Evolutionary conservation across 2,888 invertebrate species (phyloP), one percentile per base, ranked within the genome.

Genomic region (Eucera pruinosa): DNA sequence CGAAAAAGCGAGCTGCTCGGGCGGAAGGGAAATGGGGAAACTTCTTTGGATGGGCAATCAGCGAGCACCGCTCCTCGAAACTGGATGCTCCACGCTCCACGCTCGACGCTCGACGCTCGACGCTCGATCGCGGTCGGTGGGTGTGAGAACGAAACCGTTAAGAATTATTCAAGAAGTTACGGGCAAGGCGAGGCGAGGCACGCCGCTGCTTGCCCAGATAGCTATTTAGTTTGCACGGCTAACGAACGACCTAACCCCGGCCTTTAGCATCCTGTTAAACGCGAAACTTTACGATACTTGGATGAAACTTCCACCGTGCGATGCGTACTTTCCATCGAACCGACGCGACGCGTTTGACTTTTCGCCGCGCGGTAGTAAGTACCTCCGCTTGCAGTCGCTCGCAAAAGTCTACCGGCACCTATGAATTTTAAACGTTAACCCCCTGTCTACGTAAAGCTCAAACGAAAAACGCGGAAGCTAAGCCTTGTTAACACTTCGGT

Each of bases 141-240:
- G 84, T 85, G 84, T 85, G 83, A 83, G 85, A 85, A 78, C 76
- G 78, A 71, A 82, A 81, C 83, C 71, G 74, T 74, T 71, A 71
- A 74, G 74, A 57, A 84, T 83, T 74, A 83, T 81, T 79, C 61
- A 74, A 81, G 73, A 77, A 78, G 76, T 65, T 54, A 54, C 33
- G 27, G 69, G 70, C 43, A 52, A 60, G 43, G n/a, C 23, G 7
- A 41, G 41, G 43, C 15, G 18, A 36, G 36, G 48, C 18, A 18
- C 23, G 15, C 18, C 47, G 45, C 20, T 27, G 43, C 18, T 27
- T 47, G 70, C 68, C 54, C 65, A 70, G 39, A 50, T 66, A 54
- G 55, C 57, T 39, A 55, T 23, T 23, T 50, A 41, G 27, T 64
- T 68, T 33, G 25, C 68, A 20, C 25, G 13, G 52, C 67, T 64